Base-by-base conservation (phyloP, 2,113 vertebrate species). In the Centropus bengalensis region DNA sequence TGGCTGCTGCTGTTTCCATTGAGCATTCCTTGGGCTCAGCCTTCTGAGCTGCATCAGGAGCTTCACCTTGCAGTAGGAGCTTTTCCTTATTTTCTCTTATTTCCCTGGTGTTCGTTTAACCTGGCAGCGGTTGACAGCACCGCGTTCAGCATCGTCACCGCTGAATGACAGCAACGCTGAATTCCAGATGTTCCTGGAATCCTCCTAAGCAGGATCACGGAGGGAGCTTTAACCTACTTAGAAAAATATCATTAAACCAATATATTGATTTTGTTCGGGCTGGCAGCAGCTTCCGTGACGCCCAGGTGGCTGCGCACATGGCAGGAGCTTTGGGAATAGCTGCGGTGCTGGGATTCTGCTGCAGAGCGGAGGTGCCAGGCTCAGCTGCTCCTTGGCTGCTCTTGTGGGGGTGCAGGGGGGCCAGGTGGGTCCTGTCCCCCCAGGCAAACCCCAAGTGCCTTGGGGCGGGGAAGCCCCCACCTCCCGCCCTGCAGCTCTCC, bases 231-330 rank as follows among this genome's bases (percentile, higher is more conserved):
- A 62, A 47, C 63, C 68, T 91, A 69, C 73, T 63, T 89, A 1
- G 26, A 62, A 55, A 40, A 33, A 67, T 23, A 56, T 16, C 58
- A 62, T 59, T 28, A 71, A 62, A 56, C 3, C 17, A 58, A 30
- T 69, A 27, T 45, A 44, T 82, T 56, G 45, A 27, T 73, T 71
- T 62, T 67, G 28, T 47, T 59, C 18, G 58, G 56, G 62, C 27
- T 60, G n/a, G 23, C 30, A 56, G 62, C 51, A 54, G 20, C 38
- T 69, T 36, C 33, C 22, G 30, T 58, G 12, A 13, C 1, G 11
- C 21, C 45, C 20, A 21, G 33, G 74, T 3, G 0, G 32, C 4
- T 54, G 24, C 0, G 1, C 0, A 1, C 0, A 2, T 18, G 27
- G 62, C 16, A 12, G 42, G 27, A 38, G 18, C 7, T 7, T 4